These are phyloP conservation scores for Acanthosepion esculentum DNA, from an alignment of 2,888 invertebrate genomes.

Conservation along the genomic window DNA sequence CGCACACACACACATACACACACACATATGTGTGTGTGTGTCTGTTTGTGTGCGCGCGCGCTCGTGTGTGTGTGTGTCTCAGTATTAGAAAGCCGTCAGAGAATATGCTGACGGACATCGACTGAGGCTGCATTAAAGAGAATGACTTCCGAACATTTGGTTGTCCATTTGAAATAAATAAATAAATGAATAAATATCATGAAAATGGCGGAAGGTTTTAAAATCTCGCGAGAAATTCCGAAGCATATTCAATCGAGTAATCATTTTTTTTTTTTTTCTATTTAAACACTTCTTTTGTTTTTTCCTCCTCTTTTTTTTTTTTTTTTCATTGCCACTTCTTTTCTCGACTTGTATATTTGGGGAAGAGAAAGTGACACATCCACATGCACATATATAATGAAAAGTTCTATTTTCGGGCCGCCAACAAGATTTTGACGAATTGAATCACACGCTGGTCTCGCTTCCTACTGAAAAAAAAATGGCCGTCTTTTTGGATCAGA, in stretches of 20 bases:
- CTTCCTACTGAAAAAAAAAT: background rate
- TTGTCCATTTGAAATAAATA: background rate
- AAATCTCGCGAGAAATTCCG: background rate
- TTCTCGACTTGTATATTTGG: background rate
- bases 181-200: background rate
- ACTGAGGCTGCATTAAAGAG: background rate
- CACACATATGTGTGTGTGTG: background rate
- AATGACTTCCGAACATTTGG: background rate
- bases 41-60: background rate
- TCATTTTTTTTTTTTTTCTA: background rate
- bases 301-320: background rate
- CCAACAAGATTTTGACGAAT: background rate
- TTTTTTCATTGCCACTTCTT: background rate
- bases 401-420: background rate
- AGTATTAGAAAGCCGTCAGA: background rate
- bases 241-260: background rate
- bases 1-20: background rate
- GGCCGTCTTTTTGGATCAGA: background rate
- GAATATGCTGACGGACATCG: background rate
- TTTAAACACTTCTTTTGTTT: background rate
- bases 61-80: background rate
- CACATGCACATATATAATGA: no score
- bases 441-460: background rate
- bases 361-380: background rate
- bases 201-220: background rate